These are phyloP conservation scores for Meloe dianella DNA, from an alignment of 2,888 invertebrate species.

Conservation along the genomic window DNA sequence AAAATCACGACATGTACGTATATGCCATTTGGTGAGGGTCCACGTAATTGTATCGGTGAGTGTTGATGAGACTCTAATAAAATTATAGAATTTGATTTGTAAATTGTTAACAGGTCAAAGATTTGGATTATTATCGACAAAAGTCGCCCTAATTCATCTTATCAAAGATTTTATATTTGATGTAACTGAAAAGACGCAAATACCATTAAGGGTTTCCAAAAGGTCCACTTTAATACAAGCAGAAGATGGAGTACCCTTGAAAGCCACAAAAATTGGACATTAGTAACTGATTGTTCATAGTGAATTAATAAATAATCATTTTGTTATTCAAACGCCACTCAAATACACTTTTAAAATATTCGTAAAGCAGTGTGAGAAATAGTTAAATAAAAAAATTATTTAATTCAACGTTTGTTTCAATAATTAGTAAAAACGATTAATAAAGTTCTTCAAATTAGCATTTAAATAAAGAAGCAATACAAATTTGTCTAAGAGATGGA, in stretches of 20 bases:
- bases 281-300: not conserved
- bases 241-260: conserved; percentile 46
- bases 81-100: not conserved
- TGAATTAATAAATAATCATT: too few species aligned
- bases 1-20: conserved; percentile 32
- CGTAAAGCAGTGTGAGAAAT: too few species aligned
- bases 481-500: too few species aligned
- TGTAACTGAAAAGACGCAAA: conserved; percentile 44
- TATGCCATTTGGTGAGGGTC: conserved; percentile 56
- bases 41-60: conserved; percentile 55
- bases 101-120: conserved; percentile 46
- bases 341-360: too few species aligned
- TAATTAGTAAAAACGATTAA: too few species aligned
- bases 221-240: conserved; percentile 51
- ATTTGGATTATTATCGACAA: conserved; percentile 52
- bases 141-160: conserved; percentile 50
- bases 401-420: too few species aligned
- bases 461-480: too few species aligned
- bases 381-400: too few species aligned
- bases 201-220: conserved; percentile 46
- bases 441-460: too few species aligned
- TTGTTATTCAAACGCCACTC: too few species aligned
- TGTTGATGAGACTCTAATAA: not conserved
- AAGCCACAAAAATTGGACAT: conserved; percentile 34
- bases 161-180: conserved; percentile 48